Evolutionary conservation across 2,888 invertebrate genomes (phyloP).

Genomic region (Mesorhabditis sp.): DNA sequence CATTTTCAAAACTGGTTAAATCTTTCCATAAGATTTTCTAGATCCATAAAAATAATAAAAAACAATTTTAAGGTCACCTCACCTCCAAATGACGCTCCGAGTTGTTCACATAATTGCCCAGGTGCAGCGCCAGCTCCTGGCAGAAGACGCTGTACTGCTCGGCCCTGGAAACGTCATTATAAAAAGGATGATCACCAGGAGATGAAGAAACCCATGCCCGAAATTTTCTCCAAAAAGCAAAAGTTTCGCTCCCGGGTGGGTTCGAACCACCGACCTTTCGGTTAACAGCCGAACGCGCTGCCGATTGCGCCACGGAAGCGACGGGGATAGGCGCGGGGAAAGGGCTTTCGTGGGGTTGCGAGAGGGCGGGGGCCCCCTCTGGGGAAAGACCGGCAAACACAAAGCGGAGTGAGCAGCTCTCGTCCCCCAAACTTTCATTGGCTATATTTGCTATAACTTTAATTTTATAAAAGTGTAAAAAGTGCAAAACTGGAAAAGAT

Average conservation of each 20-base stretch:
- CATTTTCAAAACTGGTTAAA: no score
- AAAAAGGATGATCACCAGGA: neutral
- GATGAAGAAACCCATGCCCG: neutral
- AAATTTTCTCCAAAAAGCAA: slow-evolving; percentile 8
- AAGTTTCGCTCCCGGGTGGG: slow-evolving; percentile 51
- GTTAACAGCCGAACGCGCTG: slow-evolving; percentile 58
- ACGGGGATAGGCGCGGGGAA: neutral
- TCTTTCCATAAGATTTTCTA: no score
- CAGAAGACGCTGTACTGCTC: slow-evolving; percentile 29
- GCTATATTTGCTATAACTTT: no score
- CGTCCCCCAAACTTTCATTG: no score
- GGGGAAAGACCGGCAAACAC: no score
- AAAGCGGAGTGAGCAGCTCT: no score
- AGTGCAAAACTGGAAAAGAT: neutral
- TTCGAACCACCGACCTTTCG: slow-evolving; percentile 57
- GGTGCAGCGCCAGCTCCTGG: slow-evolving; percentile 33
- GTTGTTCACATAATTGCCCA: slow-evolving; percentile 28
- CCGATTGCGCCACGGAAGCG: slow-evolving; percentile 48
- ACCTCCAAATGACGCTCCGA: slow-evolving; percentile 25
- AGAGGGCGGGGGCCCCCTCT: neutral
- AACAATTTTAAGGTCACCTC: neutral
- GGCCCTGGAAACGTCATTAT: neutral
- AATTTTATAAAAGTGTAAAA: neutral
- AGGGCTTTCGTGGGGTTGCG: neutral
- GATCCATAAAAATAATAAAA: no score